phyloP scores from a whole-genome alignment of 2,113 vertebrate species.

The Marmota monax region DNA sequence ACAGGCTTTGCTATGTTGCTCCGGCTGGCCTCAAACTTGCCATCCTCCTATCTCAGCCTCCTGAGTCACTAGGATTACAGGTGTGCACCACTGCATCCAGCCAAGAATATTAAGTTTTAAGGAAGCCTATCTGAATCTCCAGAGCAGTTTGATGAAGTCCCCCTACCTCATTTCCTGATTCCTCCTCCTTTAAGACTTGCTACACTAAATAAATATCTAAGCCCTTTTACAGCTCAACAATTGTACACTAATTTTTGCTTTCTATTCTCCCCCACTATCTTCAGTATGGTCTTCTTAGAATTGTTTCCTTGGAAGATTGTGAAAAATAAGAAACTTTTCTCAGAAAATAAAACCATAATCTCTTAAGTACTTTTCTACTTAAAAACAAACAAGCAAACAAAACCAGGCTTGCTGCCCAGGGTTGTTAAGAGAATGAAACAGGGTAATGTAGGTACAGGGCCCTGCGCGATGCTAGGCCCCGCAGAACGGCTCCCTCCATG shows the following conservation, averaged over 20 bases:
- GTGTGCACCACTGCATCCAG: background rate
- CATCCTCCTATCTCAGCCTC: background rate
- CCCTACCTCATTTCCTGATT: background rate
- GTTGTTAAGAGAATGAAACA: background rate
- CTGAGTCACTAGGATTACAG: background rate
- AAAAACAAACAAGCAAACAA: background rate
- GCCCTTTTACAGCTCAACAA: background rate
- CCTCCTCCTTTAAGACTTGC: background rate
- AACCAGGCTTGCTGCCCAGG: background rate
- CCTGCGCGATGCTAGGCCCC: background rate
- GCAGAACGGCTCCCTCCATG: too few species aligned
- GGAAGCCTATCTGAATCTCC: background rate
- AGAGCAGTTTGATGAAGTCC: background rate
- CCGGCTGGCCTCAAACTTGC: background rate
- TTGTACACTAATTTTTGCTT: background rate
- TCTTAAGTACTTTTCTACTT: constrained; percentile 45
- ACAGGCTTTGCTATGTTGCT: background rate
- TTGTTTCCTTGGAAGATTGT: constrained; percentile 10
- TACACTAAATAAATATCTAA: background rate
- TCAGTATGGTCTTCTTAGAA: background rate
- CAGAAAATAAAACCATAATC: constrained; percentile 45
- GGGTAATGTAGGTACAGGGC: background rate
- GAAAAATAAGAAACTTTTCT: constrained; percentile 48
- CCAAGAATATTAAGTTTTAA: background rate
- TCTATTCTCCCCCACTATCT: background rate